Evolutionary conservation across 1,140 invertebrate genomes (phyloP).

Genomic region (Ips typographus): DNA sequence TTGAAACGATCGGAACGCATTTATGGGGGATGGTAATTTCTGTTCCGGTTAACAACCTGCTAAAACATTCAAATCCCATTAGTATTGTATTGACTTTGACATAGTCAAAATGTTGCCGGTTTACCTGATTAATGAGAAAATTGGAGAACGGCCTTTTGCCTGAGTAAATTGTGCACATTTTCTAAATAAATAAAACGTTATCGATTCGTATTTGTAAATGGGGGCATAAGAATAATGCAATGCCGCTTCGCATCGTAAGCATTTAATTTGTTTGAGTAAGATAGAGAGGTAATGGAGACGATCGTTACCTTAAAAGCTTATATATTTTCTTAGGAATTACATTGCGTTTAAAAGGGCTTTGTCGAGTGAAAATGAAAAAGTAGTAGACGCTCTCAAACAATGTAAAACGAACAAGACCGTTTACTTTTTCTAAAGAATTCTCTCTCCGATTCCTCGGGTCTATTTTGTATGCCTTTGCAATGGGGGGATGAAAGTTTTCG

Average conservation of each 20-base stretch:
- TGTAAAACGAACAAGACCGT: constrained; percentile 22
- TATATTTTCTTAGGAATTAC: constrained; percentile 10
- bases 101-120: constrained; percentile 1
- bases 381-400: constrained; percentile 20
- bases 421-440: constrained; percentile 25
- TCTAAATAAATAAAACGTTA: no score
- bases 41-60: constrained; percentile 5
- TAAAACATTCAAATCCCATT: constrained; percentile 6
- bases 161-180: no score
- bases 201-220: no score
- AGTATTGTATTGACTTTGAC: constrained; percentile 5
- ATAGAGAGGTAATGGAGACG: background rate
- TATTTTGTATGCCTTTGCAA: constrained; percentile 24
- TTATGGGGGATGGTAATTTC: constrained; percentile 1
- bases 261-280: background rate
- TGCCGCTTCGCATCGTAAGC: no score
- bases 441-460: constrained; percentile 19
- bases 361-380: constrained; percentile 16
- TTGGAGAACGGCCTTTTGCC: background rate
- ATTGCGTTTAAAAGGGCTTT: constrained; percentile 16
- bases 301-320: background rate
- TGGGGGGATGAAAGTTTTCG: constrained; percentile 26
- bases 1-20: constrained; percentile 1
- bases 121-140: background rate
- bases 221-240: no score